phyloP scores from a whole-genome alignment of 2,113 vertebrate genomes.

The Columba janthina region DNA sequence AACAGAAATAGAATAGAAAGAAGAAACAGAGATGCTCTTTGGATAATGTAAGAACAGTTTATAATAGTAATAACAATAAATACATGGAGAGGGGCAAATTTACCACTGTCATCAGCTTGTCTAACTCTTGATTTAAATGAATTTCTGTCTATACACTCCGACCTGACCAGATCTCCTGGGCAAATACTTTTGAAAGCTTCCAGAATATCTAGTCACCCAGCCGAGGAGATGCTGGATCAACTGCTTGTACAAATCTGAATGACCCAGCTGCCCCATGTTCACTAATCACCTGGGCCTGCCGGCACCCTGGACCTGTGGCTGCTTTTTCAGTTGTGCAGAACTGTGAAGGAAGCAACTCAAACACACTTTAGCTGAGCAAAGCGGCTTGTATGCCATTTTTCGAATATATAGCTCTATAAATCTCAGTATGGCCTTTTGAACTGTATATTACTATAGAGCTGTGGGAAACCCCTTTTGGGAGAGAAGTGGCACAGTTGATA shows the following conservation, averaged over 20 bases:
- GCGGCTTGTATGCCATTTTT: background rate
- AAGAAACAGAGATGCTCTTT: background rate
- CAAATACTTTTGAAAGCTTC: background rate
- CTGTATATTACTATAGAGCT: slow-evolving; percentile 38
- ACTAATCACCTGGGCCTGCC: background rate
- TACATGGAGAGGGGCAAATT: background rate
- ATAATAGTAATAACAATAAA: background rate
- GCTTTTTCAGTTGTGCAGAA: background rate
- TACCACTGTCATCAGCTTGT: background rate
- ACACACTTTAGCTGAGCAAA: background rate
- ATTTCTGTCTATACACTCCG: background rate
- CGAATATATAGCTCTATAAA: slow-evolving; percentile 40
- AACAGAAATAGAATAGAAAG: background rate
- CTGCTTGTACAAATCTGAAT: background rate
- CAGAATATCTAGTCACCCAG: background rate
- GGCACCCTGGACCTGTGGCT: background rate
- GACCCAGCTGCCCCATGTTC: background rate
- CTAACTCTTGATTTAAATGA: background rate
- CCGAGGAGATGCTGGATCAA: background rate
- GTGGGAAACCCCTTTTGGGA: slow-evolving; percentile 71
- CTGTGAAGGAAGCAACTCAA: background rate
- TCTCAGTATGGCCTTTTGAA: slow-evolving; percentile 60
- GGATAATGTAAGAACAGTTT: background rate
- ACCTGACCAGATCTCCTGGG: background rate
- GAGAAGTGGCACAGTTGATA: slow-evolving; percentile 50